Evolutionary conservation across 23 tunicate species (phyloP).

Genomic region (Ciona savignyi): DNA sequence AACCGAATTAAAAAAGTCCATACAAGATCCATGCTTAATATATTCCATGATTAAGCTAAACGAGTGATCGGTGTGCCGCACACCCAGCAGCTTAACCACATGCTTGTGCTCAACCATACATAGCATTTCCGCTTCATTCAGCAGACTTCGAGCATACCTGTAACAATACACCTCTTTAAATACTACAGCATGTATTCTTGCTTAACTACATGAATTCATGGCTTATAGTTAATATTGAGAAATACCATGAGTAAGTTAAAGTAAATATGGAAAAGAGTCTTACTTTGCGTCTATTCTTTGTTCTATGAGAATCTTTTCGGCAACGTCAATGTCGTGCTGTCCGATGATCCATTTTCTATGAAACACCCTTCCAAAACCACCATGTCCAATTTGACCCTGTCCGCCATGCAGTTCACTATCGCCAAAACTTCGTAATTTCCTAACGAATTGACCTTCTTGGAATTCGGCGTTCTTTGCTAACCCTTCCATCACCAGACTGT

Average conservation of each 20-base stretch:
- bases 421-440: too few species aligned
- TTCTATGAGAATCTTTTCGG: background rate
- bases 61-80: background rate
- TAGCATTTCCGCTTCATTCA: background rate
- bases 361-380: slow-evolving; percentile 1
- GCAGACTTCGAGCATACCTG: background rate
- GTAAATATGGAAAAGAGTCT: too few species aligned
- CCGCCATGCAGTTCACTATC: background rate
- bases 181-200: too few species aligned
- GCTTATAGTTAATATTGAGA: too few species aligned
- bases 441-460: too few species aligned
- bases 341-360: background rate
- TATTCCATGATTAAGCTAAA: background rate
- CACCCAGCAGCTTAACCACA: background rate
- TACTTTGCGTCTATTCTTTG: slow-evolving; percentile 3
- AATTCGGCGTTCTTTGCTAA: too few species aligned
- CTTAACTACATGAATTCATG: too few species aligned
- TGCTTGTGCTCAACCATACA: background rate
- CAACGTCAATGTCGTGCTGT: background rate
- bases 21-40: background rate
- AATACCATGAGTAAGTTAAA: too few species aligned
- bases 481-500: too few species aligned
- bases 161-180: too few species aligned
- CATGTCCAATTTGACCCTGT: background rate
- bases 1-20: background rate